Evolutionary conservation across 2,888 invertebrate species (phyloP).

Genomic region (Resseliella maxima): DNA sequence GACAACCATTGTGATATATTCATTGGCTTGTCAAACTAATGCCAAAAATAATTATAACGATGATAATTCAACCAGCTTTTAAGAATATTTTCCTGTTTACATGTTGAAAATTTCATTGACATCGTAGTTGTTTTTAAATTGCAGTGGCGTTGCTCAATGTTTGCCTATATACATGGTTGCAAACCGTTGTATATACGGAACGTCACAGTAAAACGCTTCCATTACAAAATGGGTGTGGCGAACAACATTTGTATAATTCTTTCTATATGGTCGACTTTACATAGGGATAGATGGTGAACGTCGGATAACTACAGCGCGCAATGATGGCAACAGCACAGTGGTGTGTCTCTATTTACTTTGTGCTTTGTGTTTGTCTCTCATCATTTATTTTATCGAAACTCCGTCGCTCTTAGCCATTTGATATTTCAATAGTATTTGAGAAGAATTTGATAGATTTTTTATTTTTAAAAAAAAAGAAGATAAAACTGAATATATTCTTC

Average conservation of each 20-base stretch:
- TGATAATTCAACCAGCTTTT: neutral
- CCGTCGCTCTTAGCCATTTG: neutral
- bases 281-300: constrained; percentile 32
- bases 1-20: neutral
- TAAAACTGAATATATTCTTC: neutral
- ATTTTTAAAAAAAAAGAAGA: neutral
- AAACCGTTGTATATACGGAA: neutral
- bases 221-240: constrained; percentile 55
- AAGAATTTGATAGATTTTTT: neutral
- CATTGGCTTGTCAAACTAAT: neutral
- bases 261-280: neutral
- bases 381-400: neutral
- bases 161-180: neutral
- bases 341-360: constrained; percentile 49
- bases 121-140: neutral
- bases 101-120: neutral
- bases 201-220: constrained; percentile 26
- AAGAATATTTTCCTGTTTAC: constrained; percentile 20
- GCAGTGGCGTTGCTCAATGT: neutral
- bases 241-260: neutral
- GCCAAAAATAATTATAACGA: neutral
- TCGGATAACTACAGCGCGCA: constrained; percentile 6
- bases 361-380: neutral
- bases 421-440: neutral
- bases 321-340: constrained; percentile 44